phyloP scores from a whole-genome alignment of 2,113 vertebrate genomes.

The Hucho hucho region DNA sequence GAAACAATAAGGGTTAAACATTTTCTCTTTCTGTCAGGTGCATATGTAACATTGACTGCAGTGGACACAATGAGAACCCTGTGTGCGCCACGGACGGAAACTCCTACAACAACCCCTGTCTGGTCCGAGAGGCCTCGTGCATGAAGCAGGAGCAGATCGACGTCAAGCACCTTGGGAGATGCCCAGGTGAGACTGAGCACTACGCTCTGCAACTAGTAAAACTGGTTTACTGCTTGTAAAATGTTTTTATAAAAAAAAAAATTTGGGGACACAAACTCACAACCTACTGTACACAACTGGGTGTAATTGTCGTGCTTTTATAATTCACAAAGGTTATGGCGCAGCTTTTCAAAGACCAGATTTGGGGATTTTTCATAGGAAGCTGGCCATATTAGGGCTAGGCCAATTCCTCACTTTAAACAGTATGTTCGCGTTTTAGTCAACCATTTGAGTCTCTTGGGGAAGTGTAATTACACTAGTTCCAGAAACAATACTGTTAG shows the following conservation, averaged over 20 bases:
- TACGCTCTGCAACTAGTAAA: background rate
- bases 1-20: background rate
- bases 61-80: constrained; percentile 93
- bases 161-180: constrained; percentile 90
- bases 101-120: constrained; percentile 94
- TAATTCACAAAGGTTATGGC: too few species aligned
- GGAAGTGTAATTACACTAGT: background rate
- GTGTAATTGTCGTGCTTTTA: too few species aligned
- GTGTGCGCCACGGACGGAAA: constrained; percentile 93
- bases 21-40: constrained; percentile 74
- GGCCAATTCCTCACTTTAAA: too few species aligned
- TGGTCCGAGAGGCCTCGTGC: constrained; percentile 92
- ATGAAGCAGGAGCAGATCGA: constrained; percentile 96
- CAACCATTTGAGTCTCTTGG: too few species aligned
- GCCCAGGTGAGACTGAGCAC: constrained; percentile 76
- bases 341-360: too few species aligned
- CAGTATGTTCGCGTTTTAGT: too few species aligned
- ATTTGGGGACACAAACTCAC: too few species aligned
- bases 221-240: too few species aligned
- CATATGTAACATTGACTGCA: constrained; percentile 97
- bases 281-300: background rate
- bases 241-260: too few species aligned
- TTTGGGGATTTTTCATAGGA: too few species aligned
- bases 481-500: too few species aligned
- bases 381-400: too few species aligned